Percentiles rank a stretch among this genome's conserved stretches.
Conservation (phyloP, 2,797 vertebrate species). For the Emys orbicularis region DNA sequence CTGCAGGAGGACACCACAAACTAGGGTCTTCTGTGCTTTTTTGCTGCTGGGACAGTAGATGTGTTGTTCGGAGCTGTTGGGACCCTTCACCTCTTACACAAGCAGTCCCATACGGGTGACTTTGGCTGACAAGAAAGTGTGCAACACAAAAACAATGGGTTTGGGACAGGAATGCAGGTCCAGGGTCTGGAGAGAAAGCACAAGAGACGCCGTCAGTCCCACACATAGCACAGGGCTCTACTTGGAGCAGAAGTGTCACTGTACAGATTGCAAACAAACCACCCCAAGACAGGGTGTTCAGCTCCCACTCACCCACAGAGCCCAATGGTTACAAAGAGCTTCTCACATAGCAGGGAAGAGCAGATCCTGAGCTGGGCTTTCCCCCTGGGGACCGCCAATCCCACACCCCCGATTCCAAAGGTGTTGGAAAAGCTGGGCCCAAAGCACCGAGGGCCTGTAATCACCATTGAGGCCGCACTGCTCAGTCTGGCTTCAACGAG, state of each 20-base stretch:
- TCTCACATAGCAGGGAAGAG: not conserved
- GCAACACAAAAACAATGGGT: slow-evolving; percentile 94
- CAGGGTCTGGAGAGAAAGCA: slow-evolving; percentile 84
- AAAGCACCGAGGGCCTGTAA: not conserved
- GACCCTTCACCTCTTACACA: slow-evolving; percentile 78
- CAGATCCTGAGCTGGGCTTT: too few species aligned
- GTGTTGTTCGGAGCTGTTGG: not conserved
- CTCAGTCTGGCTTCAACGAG: not conserved
- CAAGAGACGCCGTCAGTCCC: rapidly evolving
- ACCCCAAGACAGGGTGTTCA: not conserved
- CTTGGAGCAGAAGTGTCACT: not conserved
- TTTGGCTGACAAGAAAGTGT: slow-evolving; percentile 98
- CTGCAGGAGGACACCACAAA: slow-evolving; percentile 25
- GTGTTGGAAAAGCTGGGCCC: not conserved
- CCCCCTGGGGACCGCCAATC: not conserved
- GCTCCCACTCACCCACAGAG: not conserved
- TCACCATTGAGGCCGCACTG: not conserved
- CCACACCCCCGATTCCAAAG: not conserved
- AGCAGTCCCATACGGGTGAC: slow-evolving; percentile 96
- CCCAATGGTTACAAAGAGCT: not conserved
- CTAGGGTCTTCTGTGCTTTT: not conserved
- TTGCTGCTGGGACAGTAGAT: not conserved
- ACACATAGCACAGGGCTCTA: not conserved
- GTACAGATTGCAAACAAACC: not conserved
- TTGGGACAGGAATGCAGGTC: slow-evolving; percentile 97